These are phyloP conservation scores for Drosophila ananassae DNA, from an alignment of 1,140 invertebrate genomes.

Conservation along the genomic window DNA sequence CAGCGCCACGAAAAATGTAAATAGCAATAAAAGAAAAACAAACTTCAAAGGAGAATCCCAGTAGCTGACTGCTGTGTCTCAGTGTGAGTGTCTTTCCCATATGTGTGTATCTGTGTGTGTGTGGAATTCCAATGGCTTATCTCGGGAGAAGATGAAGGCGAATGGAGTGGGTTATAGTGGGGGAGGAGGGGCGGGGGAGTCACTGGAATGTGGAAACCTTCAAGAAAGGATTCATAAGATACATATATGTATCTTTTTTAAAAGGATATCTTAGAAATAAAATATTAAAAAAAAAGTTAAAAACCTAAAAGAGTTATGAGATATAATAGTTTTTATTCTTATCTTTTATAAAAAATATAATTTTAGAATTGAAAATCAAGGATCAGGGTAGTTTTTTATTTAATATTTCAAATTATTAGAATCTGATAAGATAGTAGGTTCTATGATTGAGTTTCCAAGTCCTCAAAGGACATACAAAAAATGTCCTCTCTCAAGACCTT, in stretches of 20 bases:
- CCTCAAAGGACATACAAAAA: background rate
- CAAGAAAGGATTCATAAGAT: constrained; percentile 12
- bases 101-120: constrained; percentile 24
- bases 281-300: too few relatives aligned
- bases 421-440: too few relatives aligned
- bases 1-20: constrained; percentile 57
- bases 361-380: background rate
- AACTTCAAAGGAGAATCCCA: constrained; percentile 78
- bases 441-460: background rate
- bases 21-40: constrained; percentile 75
- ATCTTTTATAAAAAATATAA: background rate
- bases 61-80: constrained; percentile 71
- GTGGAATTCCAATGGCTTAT: constrained; percentile 79
- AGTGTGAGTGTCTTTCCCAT: constrained; percentile 24
- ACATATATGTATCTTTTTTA: background rate
- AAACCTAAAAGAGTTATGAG: too few relatives aligned
- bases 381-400: too few relatives aligned
- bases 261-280: too few relatives aligned
- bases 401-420: too few relatives aligned
- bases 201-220: constrained; percentile 32
- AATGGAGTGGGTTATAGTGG: constrained; percentile 29
- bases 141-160: constrained; percentile 41
- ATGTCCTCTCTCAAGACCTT: background rate
- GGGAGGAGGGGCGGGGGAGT: background rate
- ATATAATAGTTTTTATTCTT: too few relatives aligned